Percentiles rank a stretch among this genome's conserved stretches.
Evolutionary conservation across 1,140 invertebrate genomes (phyloP).

Genomic region (Penaeus japonicus): DNA sequence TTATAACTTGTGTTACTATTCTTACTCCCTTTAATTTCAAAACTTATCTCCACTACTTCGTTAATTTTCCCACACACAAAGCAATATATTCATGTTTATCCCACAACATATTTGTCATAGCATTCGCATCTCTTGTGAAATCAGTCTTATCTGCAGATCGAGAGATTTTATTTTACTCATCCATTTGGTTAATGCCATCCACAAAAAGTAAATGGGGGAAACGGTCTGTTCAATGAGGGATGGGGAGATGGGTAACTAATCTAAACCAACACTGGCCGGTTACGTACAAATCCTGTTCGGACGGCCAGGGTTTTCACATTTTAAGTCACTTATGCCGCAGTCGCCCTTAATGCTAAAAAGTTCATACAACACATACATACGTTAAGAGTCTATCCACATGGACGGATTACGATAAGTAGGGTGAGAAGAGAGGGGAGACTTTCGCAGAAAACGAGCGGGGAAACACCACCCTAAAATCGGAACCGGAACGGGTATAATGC

Average conservation of each 20-base stretch:
- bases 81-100: too few species aligned
- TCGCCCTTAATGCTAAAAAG: neutral
- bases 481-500: neutral
- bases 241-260: neutral
- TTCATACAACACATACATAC: neutral
- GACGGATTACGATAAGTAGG: conserved; percentile 1
- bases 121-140: too few species aligned
- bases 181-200: neutral
- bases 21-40: too few species aligned
- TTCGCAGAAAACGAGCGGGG: neutral
- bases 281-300: neutral
- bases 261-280: conserved; percentile 9
- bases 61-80: too few species aligned
- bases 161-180: neutral
- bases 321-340: conserved; percentile 52
- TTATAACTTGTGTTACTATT: too few species aligned
- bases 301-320: conserved; percentile 15
- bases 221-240: conserved; percentile 4
- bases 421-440: conserved; percentile 36
- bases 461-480: neutral
- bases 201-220: neutral
- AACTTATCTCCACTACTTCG: too few species aligned
- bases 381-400: neutral
- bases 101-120: too few species aligned
- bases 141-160: too few species aligned